These are phyloP conservation scores for Leistus spinibarbis DNA, from an alignment of 2,888 invertebrate genomes.

Conservation along the genomic window DNA sequence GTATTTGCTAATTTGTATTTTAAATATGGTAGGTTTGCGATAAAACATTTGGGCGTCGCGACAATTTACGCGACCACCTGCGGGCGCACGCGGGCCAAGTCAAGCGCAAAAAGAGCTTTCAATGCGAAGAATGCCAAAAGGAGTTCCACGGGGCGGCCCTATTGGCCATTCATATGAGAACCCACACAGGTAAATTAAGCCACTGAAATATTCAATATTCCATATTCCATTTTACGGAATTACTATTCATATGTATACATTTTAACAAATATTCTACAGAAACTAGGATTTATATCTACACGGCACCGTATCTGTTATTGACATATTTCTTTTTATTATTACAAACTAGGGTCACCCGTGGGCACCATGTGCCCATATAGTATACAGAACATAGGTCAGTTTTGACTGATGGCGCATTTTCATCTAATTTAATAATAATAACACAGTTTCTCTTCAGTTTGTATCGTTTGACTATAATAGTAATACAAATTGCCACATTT, in stretches of 20 bases:
- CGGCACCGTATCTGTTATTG: no score
- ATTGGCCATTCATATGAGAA: constrained; percentile 68
- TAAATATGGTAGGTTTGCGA: constrained; percentile 64
- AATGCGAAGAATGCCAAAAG: constrained; percentile 69
- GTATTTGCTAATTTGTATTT: background rate
- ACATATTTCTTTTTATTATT: no score
- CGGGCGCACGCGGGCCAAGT: constrained; percentile 68
- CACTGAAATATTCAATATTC: background rate
- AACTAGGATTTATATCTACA: no score
- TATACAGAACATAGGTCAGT: no score
- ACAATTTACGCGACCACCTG: constrained; percentile 74
- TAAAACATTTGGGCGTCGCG: constrained; percentile 70
- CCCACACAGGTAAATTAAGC: constrained; percentile 66
- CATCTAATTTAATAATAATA: no score
- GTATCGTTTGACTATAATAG: no score
- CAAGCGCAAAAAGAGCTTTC: constrained; percentile 62
- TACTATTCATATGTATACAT: background rate
- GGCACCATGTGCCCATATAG: no score
- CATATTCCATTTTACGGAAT: no score
- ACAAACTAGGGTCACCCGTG: no score
- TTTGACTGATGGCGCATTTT: no score
- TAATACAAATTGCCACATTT: no score
- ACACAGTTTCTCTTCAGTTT: no score
- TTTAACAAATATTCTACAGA: background rate
- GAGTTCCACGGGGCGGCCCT: constrained; percentile 68